phyloP scores from a whole-genome alignment of 2,888 invertebrate genomes.

The Hemithea aestivaria region DNA sequence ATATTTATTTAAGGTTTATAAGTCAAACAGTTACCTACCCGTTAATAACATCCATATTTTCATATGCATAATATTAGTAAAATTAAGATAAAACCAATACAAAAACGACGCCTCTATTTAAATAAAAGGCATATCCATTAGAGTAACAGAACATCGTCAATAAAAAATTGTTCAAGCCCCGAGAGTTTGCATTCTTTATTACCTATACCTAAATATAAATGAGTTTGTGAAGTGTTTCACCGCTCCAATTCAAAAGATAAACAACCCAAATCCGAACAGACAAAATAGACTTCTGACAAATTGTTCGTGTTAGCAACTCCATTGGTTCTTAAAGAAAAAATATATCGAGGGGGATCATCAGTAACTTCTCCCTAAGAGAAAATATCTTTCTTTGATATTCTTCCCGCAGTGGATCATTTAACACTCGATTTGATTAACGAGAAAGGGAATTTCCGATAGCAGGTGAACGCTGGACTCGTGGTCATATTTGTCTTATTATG shows the following conservation, averaged over 20 bases:
- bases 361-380: constrained; percentile 41
- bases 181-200: constrained; percentile 30
- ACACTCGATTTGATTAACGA: constrained; percentile 65
- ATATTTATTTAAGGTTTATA: too few species aligned
- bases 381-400: constrained; percentile 49
- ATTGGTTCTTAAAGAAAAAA: constrained; percentile 64
- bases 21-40: too few species aligned
- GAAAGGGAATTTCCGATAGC: constrained; percentile 30
- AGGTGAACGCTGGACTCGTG: constrained; percentile 18
- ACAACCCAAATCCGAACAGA: constrained; percentile 47
- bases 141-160: constrained; percentile 24
- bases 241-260: constrained; percentile 41
- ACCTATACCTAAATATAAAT: constrained; percentile 28
- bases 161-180: constrained; percentile 24
- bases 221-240: constrained; percentile 30
- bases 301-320: constrained; percentile 59
- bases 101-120: too few species aligned
- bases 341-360: constrained; percentile 56
- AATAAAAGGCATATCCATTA: too few species aligned
- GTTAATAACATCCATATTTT: too few species aligned
- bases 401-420: constrained; percentile 53
- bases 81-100: too few species aligned
- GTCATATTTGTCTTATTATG: too few species aligned
- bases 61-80: too few species aligned
- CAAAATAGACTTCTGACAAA: constrained; percentile 61